phyloP scores from a whole-genome alignment of 2,113 vertebrate genomes.

The Morone chrysops region DNA sequence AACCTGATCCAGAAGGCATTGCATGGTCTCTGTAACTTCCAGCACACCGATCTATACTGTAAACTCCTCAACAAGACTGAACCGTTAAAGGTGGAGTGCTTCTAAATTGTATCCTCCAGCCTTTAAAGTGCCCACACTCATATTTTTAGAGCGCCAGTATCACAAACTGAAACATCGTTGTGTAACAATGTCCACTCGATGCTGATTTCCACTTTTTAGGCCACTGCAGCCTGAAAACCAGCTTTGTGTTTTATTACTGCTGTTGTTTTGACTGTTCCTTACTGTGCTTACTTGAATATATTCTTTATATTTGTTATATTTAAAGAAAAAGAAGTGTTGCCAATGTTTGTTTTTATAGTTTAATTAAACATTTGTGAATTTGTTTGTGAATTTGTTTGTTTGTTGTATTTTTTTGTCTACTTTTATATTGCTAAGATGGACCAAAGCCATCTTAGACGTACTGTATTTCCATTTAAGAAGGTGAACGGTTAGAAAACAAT shows the following conservation, averaged over 20 bases:
- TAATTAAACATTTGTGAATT: slow-evolving; percentile 66
- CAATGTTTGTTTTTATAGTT: slow-evolving; percentile 41
- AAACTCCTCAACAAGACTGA: not conserved
- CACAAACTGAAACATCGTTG: not conserved
- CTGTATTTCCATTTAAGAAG: not conserved
- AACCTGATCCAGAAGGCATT: not conserved
- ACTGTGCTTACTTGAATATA: not conserved
- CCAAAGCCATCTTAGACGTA: not conserved
- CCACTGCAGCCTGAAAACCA: not conserved
- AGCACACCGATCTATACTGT: not conserved
- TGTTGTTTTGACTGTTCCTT: slow-evolving; percentile 24
- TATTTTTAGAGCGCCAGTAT: not conserved
- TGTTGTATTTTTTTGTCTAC: not conserved
- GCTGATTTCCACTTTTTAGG: slow-evolving; percentile 24
- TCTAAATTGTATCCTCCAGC: not conserved
- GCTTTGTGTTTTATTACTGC: slow-evolving; percentile 32
- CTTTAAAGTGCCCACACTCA: not conserved
- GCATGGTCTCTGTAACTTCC: not conserved
- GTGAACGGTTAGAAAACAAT: not conserved
- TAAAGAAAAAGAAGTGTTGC: slow-evolving; percentile 45
- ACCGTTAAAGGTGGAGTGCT: not conserved
- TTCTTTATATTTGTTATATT: slow-evolving; percentile 40
- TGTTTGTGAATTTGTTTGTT: not conserved
- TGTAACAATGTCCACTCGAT: not conserved
- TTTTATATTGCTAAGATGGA: not conserved